Percentiles rank a stretch among this genome's conserved stretches.
phyloP scores from a whole-genome alignment of 2,888 invertebrate genomes.

The Ichneumoninae sp. region DNA sequence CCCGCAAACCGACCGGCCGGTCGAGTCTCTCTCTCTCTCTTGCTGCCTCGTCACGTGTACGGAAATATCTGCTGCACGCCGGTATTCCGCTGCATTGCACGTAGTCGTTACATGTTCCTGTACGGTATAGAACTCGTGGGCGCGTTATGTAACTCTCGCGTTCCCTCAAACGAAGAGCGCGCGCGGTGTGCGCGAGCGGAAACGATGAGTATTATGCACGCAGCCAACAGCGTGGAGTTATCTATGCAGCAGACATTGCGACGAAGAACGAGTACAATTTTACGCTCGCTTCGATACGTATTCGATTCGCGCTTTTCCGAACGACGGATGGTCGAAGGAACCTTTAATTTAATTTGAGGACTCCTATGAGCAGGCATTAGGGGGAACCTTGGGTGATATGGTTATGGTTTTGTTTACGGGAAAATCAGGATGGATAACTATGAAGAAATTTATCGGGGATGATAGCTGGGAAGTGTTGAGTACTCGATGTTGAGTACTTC shows the following conservation, averaged over 20 bases:
- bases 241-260: slow-evolving; percentile 39
- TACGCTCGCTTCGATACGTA: neutral
- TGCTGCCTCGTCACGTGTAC: slow-evolving; percentile 33
- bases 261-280: slow-evolving; percentile 37
- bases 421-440: too few relatives aligned
- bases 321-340: neutral
- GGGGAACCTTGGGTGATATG: too few relatives aligned
- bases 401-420: too few relatives aligned
- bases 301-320: slow-evolving; percentile 2
- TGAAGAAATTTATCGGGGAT: too few relatives aligned
- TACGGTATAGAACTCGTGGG: slow-evolving; percentile 51
- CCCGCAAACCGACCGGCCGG: neutral
- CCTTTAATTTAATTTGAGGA: neutral
- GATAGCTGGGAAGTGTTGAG: too few relatives aligned
- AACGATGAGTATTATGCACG: slow-evolving; percentile 61
- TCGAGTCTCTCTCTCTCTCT: neutral
- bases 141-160: slow-evolving; percentile 57
- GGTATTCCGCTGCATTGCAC: slow-evolving; percentile 36
- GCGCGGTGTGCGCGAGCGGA: slow-evolving; percentile 51
- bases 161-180: slow-evolving; percentile 40
- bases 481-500: neutral
- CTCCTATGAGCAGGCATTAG: too few relatives aligned
- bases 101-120: slow-evolving; percentile 42
- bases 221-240: slow-evolving; percentile 24
- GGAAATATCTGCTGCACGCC: slow-evolving; percentile 49